These are phyloP conservation scores for Pteropus alecto DNA, from an alignment of 2,113 vertebrate species.

Conservation along the genomic window DNA sequence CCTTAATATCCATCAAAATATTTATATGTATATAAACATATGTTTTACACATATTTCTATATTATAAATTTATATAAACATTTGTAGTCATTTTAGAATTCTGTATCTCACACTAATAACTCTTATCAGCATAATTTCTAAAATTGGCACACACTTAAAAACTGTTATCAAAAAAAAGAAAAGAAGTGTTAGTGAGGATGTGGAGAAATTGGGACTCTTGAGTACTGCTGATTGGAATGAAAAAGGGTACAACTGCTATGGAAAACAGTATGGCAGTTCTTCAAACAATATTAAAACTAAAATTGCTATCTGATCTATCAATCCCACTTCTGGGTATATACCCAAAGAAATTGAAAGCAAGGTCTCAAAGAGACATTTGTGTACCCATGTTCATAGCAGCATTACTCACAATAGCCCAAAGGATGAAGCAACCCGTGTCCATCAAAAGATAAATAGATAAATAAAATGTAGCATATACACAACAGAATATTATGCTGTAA, in stretches of 20 bases:
- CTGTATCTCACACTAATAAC: neutral
- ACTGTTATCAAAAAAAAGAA: neutral
- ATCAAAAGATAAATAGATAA: too few species aligned
- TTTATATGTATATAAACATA: neutral
- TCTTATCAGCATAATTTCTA: conserved; percentile 11
- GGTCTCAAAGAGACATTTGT: neutral
- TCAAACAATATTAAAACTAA: neutral
- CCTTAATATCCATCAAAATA: neutral
- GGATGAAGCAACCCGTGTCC: too few species aligned
- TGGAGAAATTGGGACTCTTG: neutral
- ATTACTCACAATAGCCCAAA: neutral
- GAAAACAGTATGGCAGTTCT: neutral
- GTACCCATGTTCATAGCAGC: neutral
- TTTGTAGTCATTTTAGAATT: neutral
- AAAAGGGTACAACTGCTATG: neutral
- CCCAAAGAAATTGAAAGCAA: neutral
- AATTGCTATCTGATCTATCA: neutral
- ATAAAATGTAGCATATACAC: too few species aligned
- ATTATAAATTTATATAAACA: neutral
- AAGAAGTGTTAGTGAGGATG: neutral
- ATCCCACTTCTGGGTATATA: neutral
- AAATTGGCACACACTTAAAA: neutral
- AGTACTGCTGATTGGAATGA: neutral
- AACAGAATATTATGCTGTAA: too few species aligned
- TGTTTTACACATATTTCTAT: neutral